Evolutionary conservation across 2,797 vertebrate genomes (phyloP), one percentile per base, ranked within the genome.

Genomic region (Lithobates sylvaticus): DNA sequence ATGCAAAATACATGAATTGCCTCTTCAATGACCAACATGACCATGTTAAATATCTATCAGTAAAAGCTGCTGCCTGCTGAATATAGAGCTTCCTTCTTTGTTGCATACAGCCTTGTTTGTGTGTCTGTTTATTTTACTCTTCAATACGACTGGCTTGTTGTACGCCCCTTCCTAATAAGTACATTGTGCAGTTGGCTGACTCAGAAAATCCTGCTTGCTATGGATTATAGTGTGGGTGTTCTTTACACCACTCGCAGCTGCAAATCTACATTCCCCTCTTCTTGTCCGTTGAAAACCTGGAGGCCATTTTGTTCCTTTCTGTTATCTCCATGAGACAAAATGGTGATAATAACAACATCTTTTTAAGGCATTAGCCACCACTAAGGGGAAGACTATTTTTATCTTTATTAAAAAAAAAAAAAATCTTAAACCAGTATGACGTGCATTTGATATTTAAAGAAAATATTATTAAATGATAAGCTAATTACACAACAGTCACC

Each of bases 151-250:
- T 69, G 78, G n/a, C 29, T 86, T 26, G 61, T 73, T n/a, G 12
- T n/a, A 47, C 54, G 34, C 84, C 42, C 71, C 71, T 50, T 68
- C 50, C 69, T 27, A n/a, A n/a, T 27, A 47, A 68, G 64, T 71
- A n/a, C 18, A 23, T 18, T 29, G 34, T 27, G 65, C 78, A 81
- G 78, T 73, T 71, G 78, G 65, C 72, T 86, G 73, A 81, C 84
- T 86, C 78, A 86, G 71, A 81, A 47, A 54, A 39, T 69, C 61
- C 78, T 42, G 23, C 44, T 68, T 47, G 10, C 77, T 84, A 50
- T 44, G 1, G 58, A 32, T 76, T 75, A 69, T 9, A 79, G 58
- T 80, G 86, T 87, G 76, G 86, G 81, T 87, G 86, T 84, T 83
- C 47, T 77, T 36, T 50, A 64, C 65, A 67, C 65, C 54, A 61